Base-by-base conservation (phyloP, 2,797 vertebrate species). In the Artibeus lituratus region DNA sequence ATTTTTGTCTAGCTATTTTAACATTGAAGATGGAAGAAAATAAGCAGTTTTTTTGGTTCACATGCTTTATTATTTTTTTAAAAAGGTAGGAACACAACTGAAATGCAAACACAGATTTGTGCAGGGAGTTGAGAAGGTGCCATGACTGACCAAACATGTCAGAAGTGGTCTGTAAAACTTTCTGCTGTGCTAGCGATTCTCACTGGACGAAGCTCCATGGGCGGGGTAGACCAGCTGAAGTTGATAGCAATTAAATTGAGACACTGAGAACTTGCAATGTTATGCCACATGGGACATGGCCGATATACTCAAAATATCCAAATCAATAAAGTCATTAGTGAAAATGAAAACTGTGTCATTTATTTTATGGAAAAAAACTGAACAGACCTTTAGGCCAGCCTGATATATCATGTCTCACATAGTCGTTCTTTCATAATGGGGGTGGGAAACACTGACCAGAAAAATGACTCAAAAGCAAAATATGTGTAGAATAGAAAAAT, bases 391-490 rank as follows among this genome's bases (percentile, higher is more conserved):
- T 65, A n/a, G 62, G 62, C 7, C 14, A 65, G 18, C 62, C 62
- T 2, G 15, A 32, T 65, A 53, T 44, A 32, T 96, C 69, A 62
- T 44, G 35, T 91, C 51, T 92, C 78, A 96, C 53, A 44, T 93
- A 86, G 89, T 86, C 53, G 91, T 94, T 57, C 24, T 94, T 97
- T 90, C 37, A 77, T 76, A 32, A 65, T 14, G 14, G 12, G 32
- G 62, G 32, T 32, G 6, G 32, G 62, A 18, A 7, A 12, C 44
- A 83, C 80, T 44, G 35, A 83, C 37, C 32, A 95, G 62, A 94
- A 91, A 91, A 83, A 78, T 91, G n/a, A 89, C 35, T 88, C 77
- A 84, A 74, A 81, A 93, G 57, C 42, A 95, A 91, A 92, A 65
- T 94, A 91, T 80, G 32, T 39, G 0, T 82, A 78, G 21, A 87